These are phyloP conservation scores for Drosophila acutilabella DNA, from an alignment of 2,888 invertebrate genomes.

Conservation along the genomic window DNA sequence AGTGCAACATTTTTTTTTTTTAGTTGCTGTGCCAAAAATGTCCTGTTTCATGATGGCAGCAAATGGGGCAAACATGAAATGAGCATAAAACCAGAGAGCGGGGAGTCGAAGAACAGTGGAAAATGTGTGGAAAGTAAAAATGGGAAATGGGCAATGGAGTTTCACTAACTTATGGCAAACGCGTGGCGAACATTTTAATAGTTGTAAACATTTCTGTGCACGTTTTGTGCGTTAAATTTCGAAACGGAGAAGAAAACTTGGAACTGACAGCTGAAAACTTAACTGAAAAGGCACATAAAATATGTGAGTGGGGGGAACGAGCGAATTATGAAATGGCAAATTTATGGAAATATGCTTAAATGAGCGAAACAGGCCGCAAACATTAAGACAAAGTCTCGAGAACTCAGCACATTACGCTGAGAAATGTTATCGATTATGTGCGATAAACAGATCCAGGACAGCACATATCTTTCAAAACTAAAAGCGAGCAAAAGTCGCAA, in stretches of 20 bases:
- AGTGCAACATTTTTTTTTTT: conserved; percentile 26
- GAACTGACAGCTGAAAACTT: conserved; percentile 7
- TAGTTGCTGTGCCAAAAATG: conserved; percentile 63
- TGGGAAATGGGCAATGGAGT: conserved; percentile 20
- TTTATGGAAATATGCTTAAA: conserved; percentile 55
- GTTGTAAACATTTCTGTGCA: conserved; percentile 72
- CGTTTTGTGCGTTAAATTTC: conserved; percentile 68
- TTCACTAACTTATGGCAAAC: conserved; percentile 58
- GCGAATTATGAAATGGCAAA: conserved; percentile 52
- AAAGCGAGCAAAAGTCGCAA: neutral
- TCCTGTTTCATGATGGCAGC: conserved; percentile 44
- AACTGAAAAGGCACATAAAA: conserved; percentile 16
- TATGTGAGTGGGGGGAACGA: conserved; percentile 4
- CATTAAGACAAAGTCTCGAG: conserved; percentile 27
- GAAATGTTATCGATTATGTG: conserved; percentile 22
- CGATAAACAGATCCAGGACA: neutral
- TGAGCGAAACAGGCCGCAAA: conserved; percentile 34
- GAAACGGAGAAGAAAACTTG: conserved; percentile 25
- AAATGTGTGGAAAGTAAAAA: neutral
- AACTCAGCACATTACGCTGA: neutral
- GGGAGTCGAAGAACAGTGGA: neutral
- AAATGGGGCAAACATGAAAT: conserved; percentile 14
- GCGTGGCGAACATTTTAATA: conserved; percentile 66
- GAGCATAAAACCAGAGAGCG: neutral
- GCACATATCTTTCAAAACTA: neutral